A percentile compares a stretch with the other conserved stretches of the same genome.
These are phyloP conservation scores for Cheilosia vernalis DNA, from an alignment of 2,888 invertebrate genomes.

Conservation along the genomic window DNA sequence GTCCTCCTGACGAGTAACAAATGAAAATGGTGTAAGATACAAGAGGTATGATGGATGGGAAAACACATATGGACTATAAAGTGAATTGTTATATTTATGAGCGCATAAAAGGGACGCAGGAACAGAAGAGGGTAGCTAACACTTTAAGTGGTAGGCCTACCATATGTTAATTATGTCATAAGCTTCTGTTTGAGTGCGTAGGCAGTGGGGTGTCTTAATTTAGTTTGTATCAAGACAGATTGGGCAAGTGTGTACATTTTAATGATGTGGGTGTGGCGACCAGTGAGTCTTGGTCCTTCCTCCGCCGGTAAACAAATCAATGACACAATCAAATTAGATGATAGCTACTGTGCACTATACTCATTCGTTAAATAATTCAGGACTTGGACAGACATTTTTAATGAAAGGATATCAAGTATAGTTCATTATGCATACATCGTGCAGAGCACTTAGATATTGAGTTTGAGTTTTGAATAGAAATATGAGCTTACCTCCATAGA, in stretches of 20 bases:
- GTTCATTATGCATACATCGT: too few relatives aligned
- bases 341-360: too few relatives aligned
- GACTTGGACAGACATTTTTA: too few relatives aligned
- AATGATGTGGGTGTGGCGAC: too few relatives aligned
- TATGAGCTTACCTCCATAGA: too few relatives aligned
- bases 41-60: conserved; percentile 29
- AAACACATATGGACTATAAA: conserved; percentile 27
- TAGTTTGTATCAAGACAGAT: not conserved
- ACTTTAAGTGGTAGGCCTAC: not conserved
- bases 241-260: not conserved
- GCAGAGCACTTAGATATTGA: too few relatives aligned
- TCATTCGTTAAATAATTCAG: too few relatives aligned
- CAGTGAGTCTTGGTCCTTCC: too few relatives aligned
- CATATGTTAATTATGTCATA: not conserved
- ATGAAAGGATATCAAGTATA: too few relatives aligned
- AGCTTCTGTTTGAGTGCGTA: not conserved
- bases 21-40: conserved; percentile 13
- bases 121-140: not conserved
- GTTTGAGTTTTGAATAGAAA: too few relatives aligned
- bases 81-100: conserved; percentile 23
- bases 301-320: too few relatives aligned
- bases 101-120: not conserved
- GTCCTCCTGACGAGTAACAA: conserved; percentile 16
- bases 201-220: not conserved
- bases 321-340: too few relatives aligned